Evolutionary conservation across 2,797 vertebrate species (phyloP).

Genomic region (Pseudomugil tenellus): DNA sequence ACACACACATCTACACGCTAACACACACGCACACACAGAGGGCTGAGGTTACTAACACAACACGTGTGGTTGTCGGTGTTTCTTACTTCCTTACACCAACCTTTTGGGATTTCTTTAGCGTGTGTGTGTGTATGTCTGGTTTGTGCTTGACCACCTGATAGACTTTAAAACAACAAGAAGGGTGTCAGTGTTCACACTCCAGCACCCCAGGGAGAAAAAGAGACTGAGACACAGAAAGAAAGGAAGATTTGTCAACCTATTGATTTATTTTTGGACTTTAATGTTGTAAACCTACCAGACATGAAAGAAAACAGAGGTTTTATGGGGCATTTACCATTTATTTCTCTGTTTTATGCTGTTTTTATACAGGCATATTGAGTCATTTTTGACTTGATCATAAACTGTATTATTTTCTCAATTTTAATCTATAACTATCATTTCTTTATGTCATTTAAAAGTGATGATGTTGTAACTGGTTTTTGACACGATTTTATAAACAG

Average conservation of each 20-base stretch:
- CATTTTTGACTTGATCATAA: background rate
- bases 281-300: background rate
- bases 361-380: background rate
- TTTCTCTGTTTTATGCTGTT: background rate
- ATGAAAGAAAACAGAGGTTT: background rate
- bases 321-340: slow-evolving; percentile 1
- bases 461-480: background rate
- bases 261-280: background rate
- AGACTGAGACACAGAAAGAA: slow-evolving; percentile 3
- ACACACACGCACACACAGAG: slow-evolving; percentile 32
- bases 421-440: background rate
- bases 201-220: slow-evolving; percentile 10
- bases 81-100: slow-evolving; percentile 57
- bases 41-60: slow-evolving; percentile 81
- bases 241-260: background rate
- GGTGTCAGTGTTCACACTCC: slow-evolving; percentile 66
- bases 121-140: slow-evolving; percentile 35
- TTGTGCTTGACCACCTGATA: slow-evolving; percentile 56
- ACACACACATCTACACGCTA: slow-evolving; percentile 42
- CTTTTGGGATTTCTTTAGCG: slow-evolving; percentile 51
- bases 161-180: slow-evolving; percentile 63
- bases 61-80: slow-evolving; percentile 67
- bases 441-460: background rate
- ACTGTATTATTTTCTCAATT: background rate
- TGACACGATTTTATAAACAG: background rate